Conservation (phyloP, 2,888 invertebrate genomes). For the Cataglyphis albicans region DNA sequence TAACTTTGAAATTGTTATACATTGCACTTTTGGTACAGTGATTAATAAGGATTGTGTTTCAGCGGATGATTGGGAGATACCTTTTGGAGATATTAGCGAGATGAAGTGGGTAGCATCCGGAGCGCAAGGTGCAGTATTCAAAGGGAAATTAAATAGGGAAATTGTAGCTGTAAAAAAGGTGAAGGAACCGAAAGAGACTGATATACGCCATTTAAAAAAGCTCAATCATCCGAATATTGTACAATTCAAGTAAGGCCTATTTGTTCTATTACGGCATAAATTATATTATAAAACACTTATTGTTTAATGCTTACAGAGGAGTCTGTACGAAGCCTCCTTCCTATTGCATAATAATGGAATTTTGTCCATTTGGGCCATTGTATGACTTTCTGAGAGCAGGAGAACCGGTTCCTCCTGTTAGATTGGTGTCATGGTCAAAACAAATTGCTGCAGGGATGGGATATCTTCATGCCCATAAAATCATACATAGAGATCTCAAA, state of each 20-base stretch:
- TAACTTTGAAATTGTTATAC: constrained; percentile 1
- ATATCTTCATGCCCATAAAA: constrained; percentile 97
- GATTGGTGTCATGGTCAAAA: constrained; percentile 96
- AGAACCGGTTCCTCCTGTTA: constrained; percentile 93
- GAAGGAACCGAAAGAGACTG: constrained; percentile 95
- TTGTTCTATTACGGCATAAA: constrained; percentile 8
- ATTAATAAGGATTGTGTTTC: constrained; percentile 49
- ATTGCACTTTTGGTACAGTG: neutral
- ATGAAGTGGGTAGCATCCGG: constrained; percentile 97
- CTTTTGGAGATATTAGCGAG: constrained; percentile 95
- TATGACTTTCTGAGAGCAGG: constrained; percentile 96
- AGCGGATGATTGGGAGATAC: constrained; percentile 97
- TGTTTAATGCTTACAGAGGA: constrained; percentile 88
- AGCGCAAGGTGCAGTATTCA: constrained; percentile 98
- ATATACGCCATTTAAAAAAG: constrained; percentile 96
- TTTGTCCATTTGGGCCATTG: constrained; percentile 97
- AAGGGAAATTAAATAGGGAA: constrained; percentile 93
- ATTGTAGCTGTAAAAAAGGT: constrained; percentile 99
- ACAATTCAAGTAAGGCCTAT: constrained; percentile 89
- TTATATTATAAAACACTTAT: constrained; percentile 13
- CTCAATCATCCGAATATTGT: constrained; percentile 98
- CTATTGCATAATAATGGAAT: constrained; percentile 99
- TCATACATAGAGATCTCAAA: constrained; percentile 99
- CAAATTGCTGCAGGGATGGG: constrained; percentile 99
- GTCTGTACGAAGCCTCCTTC: constrained; percentile 97